Base-by-base conservation (phyloP, 2,888 invertebrate genomes). In the Acanthoscelides obtectus region DNA sequence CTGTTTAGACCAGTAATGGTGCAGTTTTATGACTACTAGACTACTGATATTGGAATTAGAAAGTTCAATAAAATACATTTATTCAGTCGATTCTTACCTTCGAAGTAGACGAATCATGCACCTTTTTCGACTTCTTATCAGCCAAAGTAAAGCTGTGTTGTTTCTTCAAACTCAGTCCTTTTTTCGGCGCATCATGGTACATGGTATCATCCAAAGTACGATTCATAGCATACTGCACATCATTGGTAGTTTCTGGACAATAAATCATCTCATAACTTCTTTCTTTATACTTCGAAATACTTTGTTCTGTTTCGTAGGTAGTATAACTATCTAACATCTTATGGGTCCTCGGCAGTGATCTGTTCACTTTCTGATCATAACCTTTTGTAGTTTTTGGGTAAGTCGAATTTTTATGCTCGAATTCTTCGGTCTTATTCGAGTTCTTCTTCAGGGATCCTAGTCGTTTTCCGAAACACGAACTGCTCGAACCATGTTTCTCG, bases 91-190 rank as follows among this genome's bases (percentile, higher is more conserved):
- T n/a, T n/a, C 45, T 45, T 45, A 45, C 74, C 77, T 81, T 81
- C 5, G 76, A 75, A 25, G 77, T 78, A 21, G 77, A 77, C 64
- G 81, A 81, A 74, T 82, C 82, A 22, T 78, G 78, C 1, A 87
- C 86, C 82, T 88, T 73, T 77, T 88, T 88, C 70, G 65, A 84
- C 74, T 81, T 82, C 75, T 82, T 83, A 74, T 83, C 82, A 0
- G 77, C 72, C 12, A 81, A 80, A 22, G 81, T 81, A 72, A 84
- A 82, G 77, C 83, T 84, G 70, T 81, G 80, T 72, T 84, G 84
- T 72, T 83, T 81, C 70, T 80, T 80, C 19, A 83, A 76, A 78
- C 83, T 84, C 65, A 75, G 74, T 19, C 74, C 70, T 71, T 83
- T 83, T 71, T 81, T 83, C 19, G 80, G 76, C 5, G 78, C 22